phyloP scores from a whole-genome alignment of 2,888 invertebrate genomes.

The Zele albiditarsus region DNA sequence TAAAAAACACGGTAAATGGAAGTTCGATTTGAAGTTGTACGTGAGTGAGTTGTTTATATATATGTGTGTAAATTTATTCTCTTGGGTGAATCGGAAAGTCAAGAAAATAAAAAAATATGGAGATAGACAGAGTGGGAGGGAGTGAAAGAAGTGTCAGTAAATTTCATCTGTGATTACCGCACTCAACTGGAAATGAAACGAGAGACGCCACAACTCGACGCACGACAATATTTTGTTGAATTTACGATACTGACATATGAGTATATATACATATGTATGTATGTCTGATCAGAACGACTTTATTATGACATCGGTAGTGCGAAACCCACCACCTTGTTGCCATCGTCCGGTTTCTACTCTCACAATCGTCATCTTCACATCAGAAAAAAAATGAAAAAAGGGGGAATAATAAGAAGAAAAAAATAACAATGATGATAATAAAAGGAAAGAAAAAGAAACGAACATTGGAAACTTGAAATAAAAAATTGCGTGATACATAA shows the following conservation, averaged over 20 bases:
- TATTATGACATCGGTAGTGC: constrained; percentile 59
- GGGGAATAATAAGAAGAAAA: background rate
- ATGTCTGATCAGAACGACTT: constrained; percentile 57
- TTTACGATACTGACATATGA: constrained; percentile 60
- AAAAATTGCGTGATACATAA: background rate
- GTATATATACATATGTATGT: background rate
- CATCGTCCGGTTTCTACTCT: constrained; percentile 18
- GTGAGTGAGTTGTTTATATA: background rate
- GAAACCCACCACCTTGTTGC: constrained; percentile 41
- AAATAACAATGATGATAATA: background rate
- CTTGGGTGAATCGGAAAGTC: background rate
- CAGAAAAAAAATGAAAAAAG: background rate
- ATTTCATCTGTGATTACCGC: constrained; percentile 62
- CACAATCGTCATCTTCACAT: background rate
- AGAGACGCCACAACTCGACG: constrained; percentile 37
- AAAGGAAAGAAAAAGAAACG: background rate
- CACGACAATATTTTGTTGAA: constrained; percentile 64
- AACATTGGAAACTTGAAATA: background rate
- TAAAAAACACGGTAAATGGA: background rate
- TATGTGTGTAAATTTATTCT: background rate
- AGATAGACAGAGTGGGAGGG: background rate
- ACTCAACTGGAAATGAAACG: constrained; percentile 54
- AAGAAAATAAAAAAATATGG: background rate
- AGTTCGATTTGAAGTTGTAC: constrained; percentile 4
- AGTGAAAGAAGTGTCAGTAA: constrained; percentile 59